phyloP scores from a whole-genome alignment of 2,888 invertebrate genomes.

The Drosophila emarginata region DNA sequence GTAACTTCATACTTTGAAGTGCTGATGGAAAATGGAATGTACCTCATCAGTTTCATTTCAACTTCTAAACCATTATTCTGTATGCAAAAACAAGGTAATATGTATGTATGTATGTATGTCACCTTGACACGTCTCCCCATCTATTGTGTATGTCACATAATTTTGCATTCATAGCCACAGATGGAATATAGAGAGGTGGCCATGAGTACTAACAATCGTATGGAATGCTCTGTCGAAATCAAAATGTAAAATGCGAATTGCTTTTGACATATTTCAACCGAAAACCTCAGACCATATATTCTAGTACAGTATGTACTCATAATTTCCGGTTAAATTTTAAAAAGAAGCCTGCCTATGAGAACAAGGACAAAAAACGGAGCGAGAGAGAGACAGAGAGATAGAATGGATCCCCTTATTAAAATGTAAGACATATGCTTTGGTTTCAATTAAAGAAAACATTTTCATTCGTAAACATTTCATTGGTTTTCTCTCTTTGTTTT shows the following conservation, averaged over 20 bases:
- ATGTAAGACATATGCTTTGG: background rate
- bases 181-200: slow-evolving; percentile 12
- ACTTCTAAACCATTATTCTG: background rate
- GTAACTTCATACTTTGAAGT: background rate
- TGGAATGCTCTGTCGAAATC: slow-evolving; percentile 35
- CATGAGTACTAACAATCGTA: slow-evolving; percentile 30
- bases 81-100: background rate
- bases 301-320: background rate
- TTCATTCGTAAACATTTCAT: background rate
- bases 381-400: no score
- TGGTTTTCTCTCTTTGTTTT: background rate
- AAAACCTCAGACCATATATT: no score
- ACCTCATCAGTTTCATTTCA: slow-evolving; percentile 1
- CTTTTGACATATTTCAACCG: background rate
- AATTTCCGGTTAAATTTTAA: background rate
- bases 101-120: slow-evolving; percentile 8
- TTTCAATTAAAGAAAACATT: background rate
- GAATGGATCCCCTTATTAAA: background rate
- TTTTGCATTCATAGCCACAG: slow-evolving; percentile 35
- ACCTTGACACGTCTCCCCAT: slow-evolving; percentile 38
- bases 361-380: background rate
- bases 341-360: no score
- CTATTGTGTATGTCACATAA: slow-evolving; percentile 43
- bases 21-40: background rate
- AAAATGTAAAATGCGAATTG: slow-evolving; percentile 9